Evolutionary conservation across 2,113 vertebrate genomes (phyloP), one percentile per base, ranked within the genome.

Genomic region (Rynchops niger): DNA sequence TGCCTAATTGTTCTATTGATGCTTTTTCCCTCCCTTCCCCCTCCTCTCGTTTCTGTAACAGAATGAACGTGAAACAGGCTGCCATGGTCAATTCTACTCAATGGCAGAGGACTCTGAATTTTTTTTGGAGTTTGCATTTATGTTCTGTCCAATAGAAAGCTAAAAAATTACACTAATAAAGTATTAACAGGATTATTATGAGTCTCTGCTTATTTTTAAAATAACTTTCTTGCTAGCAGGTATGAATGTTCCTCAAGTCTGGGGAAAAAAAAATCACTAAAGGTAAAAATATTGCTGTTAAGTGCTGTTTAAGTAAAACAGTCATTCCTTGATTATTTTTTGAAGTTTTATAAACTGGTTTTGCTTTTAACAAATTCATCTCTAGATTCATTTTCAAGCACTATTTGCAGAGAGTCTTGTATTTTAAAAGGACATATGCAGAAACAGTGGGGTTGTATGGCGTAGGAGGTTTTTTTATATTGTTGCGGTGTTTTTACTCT

Each of bases 91-190:
- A 98, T 99, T 98, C 98, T 98, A 98, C 97, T 97, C 95, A 97
- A 98, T 98, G 98, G 98, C 98, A 98, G 98, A 98, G 88, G 96
- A 98, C 98, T 98, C 97, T 98, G 97, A 97, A 94, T 74, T 98
- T 97, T 98, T 98, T 98, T 98, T 98, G 96, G 97, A 98, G 98
- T 99, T 99, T 99, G 98, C 97, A 97, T 99, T 97, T 99, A 98
- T 98, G 98, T 99, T 99, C 98, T 99, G 98, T 99, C 98, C 95
- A 98, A 98, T 98, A 98, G 98, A 99, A 98, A 98, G 92, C 97
- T 98, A 96, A 98, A 98, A 98, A 97, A 98, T 98, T 98, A 99
- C 99, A 99, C 99, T 99, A 99, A 99, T 99, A 99, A 99, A 99
- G 98, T 99, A 98, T 98, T 99, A 99, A 99, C 98, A 99, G 97